A percentile compares a stretch with the other conserved stretches of the same genome.
Evolutionary conservation across 2,113 vertebrate species (phyloP).

Genomic region (Xiphophorus maculatus): DNA sequence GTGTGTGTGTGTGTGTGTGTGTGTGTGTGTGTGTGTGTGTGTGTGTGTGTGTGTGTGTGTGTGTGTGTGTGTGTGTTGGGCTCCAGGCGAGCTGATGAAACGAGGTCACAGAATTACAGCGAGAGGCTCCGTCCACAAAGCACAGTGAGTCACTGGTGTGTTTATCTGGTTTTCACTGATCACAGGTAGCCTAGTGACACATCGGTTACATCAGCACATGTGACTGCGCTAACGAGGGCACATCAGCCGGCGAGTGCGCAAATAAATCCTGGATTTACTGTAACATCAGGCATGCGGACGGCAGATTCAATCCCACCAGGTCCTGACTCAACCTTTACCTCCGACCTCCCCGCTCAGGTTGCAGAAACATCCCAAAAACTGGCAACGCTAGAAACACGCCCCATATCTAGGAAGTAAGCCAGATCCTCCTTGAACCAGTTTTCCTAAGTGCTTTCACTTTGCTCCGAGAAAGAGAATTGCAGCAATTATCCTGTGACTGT

Average conservation of each 20-base stretch:
- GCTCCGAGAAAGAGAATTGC: conserved; percentile 24
- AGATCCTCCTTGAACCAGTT: conserved; percentile 46
- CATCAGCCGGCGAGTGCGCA: conserved; percentile 7
- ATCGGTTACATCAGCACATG: conserved; percentile 34
- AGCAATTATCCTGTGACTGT: conserved; percentile 48
- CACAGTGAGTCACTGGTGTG: conserved; percentile 40
- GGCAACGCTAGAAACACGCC: background rate
- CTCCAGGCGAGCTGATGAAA: conserved; percentile 39
- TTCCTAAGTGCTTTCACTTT: conserved; percentile 4
- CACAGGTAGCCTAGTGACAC: conserved; percentile 47
- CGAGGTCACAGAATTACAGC: conserved; percentile 40
- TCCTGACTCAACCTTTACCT: conserved; percentile 15
- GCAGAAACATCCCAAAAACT: background rate
- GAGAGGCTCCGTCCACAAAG: conserved; percentile 39
- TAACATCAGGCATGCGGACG: conserved; percentile 15
- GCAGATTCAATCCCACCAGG: conserved; percentile 10
- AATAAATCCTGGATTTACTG: conserved; percentile 31
- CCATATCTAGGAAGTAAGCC: background rate
- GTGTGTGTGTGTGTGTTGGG: conserved; percentile 1
- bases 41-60: too few relatives aligned
- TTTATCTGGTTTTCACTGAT: conserved; percentile 44
- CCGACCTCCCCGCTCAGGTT: conserved; percentile 9
- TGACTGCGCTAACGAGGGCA: conserved; percentile 31
- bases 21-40: background rate
- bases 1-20: conserved; percentile 1